phyloP scores from a whole-genome alignment of 2,113 vertebrate genomes.

The Petrocephalus zakoni region DNA sequence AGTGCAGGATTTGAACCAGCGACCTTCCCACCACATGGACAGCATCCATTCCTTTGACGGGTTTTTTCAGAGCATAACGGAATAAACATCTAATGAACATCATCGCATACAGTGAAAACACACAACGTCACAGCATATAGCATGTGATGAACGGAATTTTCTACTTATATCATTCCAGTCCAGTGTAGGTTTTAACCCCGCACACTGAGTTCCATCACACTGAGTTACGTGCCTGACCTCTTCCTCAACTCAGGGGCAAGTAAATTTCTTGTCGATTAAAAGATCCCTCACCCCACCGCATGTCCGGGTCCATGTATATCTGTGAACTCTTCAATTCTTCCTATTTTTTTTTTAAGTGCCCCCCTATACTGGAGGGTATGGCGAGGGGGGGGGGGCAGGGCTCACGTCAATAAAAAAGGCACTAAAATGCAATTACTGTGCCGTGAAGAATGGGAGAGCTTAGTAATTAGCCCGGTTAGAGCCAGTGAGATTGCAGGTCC shows the following conservation, averaged over 20 bases:
- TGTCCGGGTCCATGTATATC: neutral
- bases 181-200: neutral
- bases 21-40: neutral
- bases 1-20: neutral
- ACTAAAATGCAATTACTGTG: constrained; percentile 69
- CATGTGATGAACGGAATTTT: neutral
- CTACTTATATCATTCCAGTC: neutral
- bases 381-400: constrained; percentile 47
- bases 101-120: neutral
- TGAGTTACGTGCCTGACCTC: neutral
- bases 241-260: neutral
- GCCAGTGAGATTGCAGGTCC: constrained; percentile 67
- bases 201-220: no score
- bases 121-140: neutral
- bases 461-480: constrained; percentile 71
- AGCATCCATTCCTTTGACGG: neutral
- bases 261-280: neutral
- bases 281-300: neutral
- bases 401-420: constrained; percentile 65
- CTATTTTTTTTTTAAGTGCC: constrained; percentile 1
- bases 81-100: neutral
- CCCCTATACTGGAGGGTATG: constrained; percentile 41
- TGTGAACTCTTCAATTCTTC: neutral
- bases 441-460: constrained; percentile 64
- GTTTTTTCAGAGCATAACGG: neutral